Evolutionary conservation across 2,113 vertebrate species (phyloP).

Genomic region (Lampris megalopsis): DNA sequence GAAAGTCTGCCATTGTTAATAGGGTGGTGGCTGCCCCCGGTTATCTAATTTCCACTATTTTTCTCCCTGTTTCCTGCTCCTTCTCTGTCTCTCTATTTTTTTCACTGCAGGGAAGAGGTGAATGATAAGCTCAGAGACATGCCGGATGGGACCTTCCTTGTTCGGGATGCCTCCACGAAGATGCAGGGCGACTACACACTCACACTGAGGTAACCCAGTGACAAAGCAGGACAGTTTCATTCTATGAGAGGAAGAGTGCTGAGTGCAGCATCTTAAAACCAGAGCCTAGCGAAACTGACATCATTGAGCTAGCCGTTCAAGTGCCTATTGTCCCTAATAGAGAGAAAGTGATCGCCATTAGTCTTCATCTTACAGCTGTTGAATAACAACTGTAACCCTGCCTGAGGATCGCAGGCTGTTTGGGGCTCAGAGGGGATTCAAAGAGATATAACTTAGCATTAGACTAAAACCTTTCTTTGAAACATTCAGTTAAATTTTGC

Average conservation of each 20-base stretch:
- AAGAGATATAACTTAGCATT: too few species aligned
- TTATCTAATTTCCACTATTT: background rate
- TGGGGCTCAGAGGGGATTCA: too few species aligned
- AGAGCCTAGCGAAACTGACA: background rate
- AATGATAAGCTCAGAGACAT: constrained; percentile 96
- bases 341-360: too few species aligned
- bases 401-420: too few species aligned
- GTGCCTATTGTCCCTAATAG: too few species aligned
- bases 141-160: constrained; percentile 97
- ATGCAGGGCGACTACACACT: constrained; percentile 98
- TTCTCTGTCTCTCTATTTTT: background rate
- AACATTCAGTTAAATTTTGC: too few species aligned
- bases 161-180: constrained; percentile 96
- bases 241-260: background rate
- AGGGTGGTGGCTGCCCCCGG: background rate
- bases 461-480: too few species aligned
- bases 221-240: constrained; percentile 6
- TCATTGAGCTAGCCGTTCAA: too few species aligned
- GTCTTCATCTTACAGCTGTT: too few species aligned
- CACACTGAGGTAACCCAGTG: constrained; percentile 86
- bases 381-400: too few species aligned
- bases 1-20: background rate
- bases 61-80: constrained; percentile 21
- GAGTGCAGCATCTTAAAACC: background rate
- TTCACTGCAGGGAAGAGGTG: constrained; percentile 90